Percentiles rank a stretch among this genome's conserved stretches.
These are phyloP conservation scores for Lithobates sylvaticus DNA, from an alignment of 2,797 vertebrate genomes.

Conservation along the genomic window DNA sequence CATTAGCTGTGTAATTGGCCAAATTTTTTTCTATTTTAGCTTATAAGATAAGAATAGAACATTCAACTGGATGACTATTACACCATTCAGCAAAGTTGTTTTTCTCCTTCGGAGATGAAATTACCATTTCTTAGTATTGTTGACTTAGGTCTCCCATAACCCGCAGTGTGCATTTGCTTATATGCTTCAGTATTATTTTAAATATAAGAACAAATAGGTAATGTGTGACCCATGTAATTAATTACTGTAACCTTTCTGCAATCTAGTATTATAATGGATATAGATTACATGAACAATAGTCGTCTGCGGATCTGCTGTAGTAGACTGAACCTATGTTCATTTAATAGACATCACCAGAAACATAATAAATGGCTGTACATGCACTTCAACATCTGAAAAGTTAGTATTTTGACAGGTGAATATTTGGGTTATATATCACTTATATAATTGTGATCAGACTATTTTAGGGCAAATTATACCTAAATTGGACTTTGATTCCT, in stretches of 20 bases:
- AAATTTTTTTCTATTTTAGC: conserved; percentile 37
- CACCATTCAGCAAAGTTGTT: conserved; percentile 41
- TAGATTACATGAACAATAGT: background rate
- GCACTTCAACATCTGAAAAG: no score
- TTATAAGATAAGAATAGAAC: conserved; percentile 47
- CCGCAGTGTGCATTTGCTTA: background rate
- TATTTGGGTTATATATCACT: no score
- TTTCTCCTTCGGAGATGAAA: conserved; percentile 3
- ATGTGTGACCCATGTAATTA: background rate
- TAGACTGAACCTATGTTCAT: no score
- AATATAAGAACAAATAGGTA: background rate
- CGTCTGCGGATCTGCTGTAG: background rate
- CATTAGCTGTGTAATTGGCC: conserved; percentile 49
- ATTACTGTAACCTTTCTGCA: background rate
- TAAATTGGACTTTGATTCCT: no score
- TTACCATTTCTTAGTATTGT: background rate
- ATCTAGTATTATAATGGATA: background rate
- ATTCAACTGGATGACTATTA: conserved; percentile 36
- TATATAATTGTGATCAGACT: no score
- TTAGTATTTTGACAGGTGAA: no score
- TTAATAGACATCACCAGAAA: no score
- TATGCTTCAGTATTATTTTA: background rate
- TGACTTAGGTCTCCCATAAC: background rate
- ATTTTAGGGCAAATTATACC: no score
- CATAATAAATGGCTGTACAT: no score